A percentile compares a stretch with the other conserved stretches of the same genome.
phyloP scores from a whole-genome alignment of 2,113 vertebrate species.

The Ariopsis seemanni region DNA sequence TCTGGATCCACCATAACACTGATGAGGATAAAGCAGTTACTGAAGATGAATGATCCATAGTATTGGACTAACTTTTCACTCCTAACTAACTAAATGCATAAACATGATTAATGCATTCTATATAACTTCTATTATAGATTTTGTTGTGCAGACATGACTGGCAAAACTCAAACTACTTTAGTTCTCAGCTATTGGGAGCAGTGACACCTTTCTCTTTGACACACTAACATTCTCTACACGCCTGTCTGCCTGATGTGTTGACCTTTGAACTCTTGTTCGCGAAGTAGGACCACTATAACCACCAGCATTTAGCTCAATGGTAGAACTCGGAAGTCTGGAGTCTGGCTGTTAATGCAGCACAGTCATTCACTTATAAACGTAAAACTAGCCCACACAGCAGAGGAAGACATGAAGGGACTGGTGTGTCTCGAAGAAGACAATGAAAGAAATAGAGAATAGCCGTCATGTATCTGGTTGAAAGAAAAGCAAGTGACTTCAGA shows the following conservation, averaged over 20 bases:
- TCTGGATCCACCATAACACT: background rate
- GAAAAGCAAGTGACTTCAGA: conserved; percentile 14
- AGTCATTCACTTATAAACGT: conserved; percentile 68
- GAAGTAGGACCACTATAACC: conserved; percentile 36
- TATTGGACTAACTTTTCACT: background rate
- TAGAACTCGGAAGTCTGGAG: conserved; percentile 58
- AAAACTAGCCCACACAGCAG: conserved; percentile 61
- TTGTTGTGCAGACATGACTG: background rate
- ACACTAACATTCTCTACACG: background rate
- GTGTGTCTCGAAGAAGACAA: conserved; percentile 2
- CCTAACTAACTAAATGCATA: background rate
- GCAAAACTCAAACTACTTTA: background rate
- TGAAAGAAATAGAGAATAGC: conserved; percentile 16
- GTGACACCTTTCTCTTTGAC: background rate
- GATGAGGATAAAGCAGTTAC: background rate
- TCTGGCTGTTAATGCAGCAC: conserved; percentile 61
- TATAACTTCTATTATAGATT: background rate
- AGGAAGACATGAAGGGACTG: background rate
- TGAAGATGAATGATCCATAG: background rate
- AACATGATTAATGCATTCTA: background rate
- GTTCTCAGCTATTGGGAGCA: background rate
- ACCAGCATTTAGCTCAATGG: conserved; percentile 54
- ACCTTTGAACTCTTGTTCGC: conserved; percentile 43
- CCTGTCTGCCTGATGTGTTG: conserved; percentile 41
- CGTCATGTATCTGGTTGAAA: conserved; percentile 25